A percentile compares a stretch with the other conserved stretches of the same genome.
phyloP scores from a whole-genome alignment of 2,888 invertebrate species.

The Stenodera caucasica region DNA sequence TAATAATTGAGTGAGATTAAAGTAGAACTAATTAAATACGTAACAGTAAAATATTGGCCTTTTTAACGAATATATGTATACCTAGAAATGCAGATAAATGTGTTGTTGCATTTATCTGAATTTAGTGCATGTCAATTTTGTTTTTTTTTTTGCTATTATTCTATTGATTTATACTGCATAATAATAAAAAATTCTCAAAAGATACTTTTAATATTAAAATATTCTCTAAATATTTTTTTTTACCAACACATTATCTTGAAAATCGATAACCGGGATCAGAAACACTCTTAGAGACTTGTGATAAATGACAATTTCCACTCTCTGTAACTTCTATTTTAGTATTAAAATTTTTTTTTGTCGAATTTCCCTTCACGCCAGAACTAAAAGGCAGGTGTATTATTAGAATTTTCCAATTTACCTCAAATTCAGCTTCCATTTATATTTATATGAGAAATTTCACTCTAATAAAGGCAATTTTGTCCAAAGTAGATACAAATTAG shows the following conservation, averaged over 20 bases:
- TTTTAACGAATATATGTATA: not conserved
- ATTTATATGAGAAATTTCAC: too few relatives aligned
- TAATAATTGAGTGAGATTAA: not conserved
- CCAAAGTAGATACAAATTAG: too few relatives aligned
- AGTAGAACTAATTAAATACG: slow-evolving; percentile 1
- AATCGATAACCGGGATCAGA: not conserved
- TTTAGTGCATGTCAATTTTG: not conserved
- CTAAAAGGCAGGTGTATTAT: not conserved
- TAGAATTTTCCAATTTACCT: too few relatives aligned
- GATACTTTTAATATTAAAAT: not conserved
- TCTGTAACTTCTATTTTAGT: not conserved
- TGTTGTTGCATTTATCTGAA: not conserved
- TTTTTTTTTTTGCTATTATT: not conserved
- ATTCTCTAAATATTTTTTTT: not conserved
- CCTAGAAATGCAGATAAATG: not conserved
- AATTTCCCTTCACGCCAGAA: not conserved
- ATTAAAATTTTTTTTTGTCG: not conserved
- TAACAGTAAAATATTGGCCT: not conserved
- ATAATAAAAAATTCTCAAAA: too few relatives aligned
- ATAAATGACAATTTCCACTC: not conserved
- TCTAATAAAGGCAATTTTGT: too few relatives aligned
- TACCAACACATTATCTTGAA: not conserved
- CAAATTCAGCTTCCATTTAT: too few relatives aligned
- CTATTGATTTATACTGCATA: not conserved
- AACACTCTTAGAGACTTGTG: not conserved